A percentile compares a stretch with the other conserved stretches of the same genome.
Conservation (phyloP, 92 coral and sea anemone genomes). For the Epizoanthus stellaris region DNA sequence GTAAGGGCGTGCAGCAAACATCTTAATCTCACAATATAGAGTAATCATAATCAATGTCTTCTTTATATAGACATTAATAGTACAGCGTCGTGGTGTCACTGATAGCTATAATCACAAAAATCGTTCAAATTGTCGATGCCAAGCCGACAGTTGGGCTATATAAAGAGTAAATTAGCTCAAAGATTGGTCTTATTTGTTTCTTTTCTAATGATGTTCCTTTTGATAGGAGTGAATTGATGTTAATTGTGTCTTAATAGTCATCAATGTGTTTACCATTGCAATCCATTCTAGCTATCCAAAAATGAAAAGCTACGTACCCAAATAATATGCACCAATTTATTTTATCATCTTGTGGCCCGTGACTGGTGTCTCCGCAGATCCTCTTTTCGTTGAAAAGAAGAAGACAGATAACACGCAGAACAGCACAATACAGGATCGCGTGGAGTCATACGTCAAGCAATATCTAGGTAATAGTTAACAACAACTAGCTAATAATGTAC, state of each 20-base stretch:
- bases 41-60: background rate
- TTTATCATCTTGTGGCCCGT: background rate
- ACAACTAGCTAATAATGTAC: background rate
- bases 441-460: slow-evolving; percentile 18
- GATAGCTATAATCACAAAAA: too few relatives aligned
- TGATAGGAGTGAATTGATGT: too few relatives aligned
- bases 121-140: too few relatives aligned
- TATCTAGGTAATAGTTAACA: slow-evolving; percentile 12
- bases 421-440: background rate
- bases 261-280: too few relatives aligned
- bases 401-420: background rate
- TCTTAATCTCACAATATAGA: background rate
- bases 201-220: too few relatives aligned
- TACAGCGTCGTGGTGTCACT: too few relatives aligned
- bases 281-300: too few relatives aligned
- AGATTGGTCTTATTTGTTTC: too few relatives aligned
- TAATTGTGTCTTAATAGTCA: too few relatives aligned
- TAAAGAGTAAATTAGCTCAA: too few relatives aligned
- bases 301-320: background rate
- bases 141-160: too few relatives aligned
- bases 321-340: background rate
- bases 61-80: background rate
- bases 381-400: slow-evolving; percentile 16
- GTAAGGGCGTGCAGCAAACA: background rate
- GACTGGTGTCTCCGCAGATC: slow-evolving; percentile 5